A percentile compares a stretch with the other conserved stretches of the same genome.
phyloP scores from a whole-genome alignment of 2,888 invertebrate genomes.

The Leptinotarsa juncta region DNA sequence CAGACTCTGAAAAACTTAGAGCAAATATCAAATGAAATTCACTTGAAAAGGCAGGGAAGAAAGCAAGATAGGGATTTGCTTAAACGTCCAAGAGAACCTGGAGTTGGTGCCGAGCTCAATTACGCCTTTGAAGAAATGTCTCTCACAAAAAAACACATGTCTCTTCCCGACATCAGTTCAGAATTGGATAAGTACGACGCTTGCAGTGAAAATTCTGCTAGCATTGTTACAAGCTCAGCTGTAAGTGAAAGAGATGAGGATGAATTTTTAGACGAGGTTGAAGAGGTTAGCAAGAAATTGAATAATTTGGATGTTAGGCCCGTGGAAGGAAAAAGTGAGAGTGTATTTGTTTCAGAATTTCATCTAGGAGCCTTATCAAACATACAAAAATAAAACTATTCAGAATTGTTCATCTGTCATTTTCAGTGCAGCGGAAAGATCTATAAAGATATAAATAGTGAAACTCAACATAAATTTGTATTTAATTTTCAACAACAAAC shows the following conservation, averaged over 20 bases:
- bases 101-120: conserved; percentile 73
- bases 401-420: background rate
- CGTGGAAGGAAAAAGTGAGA: conserved; percentile 49
- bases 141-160: conserved; percentile 46
- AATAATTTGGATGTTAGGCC: conserved; percentile 30
- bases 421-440: background rate
- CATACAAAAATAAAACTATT: conserved; percentile 3
- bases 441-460: no score
- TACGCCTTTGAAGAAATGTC: conserved; percentile 58
- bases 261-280: conserved; percentile 66
- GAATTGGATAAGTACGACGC: conserved; percentile 72
- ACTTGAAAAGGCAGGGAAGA: conserved; percentile 71
- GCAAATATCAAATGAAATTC: conserved; percentile 92
- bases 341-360: conserved; percentile 49
- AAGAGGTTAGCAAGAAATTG: conserved; percentile 66
- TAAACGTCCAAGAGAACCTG: conserved; percentile 72
- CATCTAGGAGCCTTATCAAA: conserved; percentile 44
- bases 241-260: conserved; percentile 67
- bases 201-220: conserved; percentile 69
- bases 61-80: conserved; percentile 63
- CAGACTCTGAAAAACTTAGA: conserved; percentile 86
- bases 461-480: no score
- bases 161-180: conserved; percentile 68
- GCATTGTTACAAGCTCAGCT: conserved; percentile 67
- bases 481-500: no score